Percentiles rank a stretch among this genome's conserved stretches.
Evolutionary conservation across 2,113 vertebrate genomes (phyloP).

Genomic region (Etheostoma spectabile): DNA sequence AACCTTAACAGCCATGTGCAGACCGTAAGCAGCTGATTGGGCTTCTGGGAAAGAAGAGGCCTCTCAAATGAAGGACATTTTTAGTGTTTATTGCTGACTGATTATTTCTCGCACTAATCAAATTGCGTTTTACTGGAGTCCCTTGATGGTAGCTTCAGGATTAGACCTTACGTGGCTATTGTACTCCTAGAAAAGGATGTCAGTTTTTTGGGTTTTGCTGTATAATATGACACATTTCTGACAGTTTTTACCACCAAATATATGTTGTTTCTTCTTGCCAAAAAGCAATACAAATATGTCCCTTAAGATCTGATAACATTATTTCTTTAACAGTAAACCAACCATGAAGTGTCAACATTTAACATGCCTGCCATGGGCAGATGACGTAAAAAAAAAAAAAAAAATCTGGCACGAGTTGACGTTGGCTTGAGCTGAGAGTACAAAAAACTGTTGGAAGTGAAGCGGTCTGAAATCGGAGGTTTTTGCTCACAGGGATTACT

Average conservation of each 20-base stretch:
- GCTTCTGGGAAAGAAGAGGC: neutral
- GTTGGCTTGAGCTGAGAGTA: too few species aligned
- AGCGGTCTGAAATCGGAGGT: too few species aligned
- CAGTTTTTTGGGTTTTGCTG: neutral
- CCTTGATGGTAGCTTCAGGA: neutral
- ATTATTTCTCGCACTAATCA: neutral
- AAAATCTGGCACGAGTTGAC: too few species aligned
- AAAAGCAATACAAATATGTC: neutral
- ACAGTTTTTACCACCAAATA: too few species aligned
- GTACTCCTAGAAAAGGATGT: neutral
- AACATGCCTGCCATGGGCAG: too few species aligned
- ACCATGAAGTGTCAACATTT: neutral
- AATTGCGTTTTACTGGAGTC: slow-evolving; percentile 18
- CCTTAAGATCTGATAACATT: neutral
- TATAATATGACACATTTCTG: neutral
- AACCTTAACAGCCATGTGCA: slow-evolving; percentile 1
- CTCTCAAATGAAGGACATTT: neutral
- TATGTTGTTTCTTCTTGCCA: neutral
- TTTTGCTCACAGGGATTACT: too few species aligned
- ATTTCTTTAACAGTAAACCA: neutral
- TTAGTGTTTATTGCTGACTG: neutral
- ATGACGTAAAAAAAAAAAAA: too few species aligned
- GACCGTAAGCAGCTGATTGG: neutral
- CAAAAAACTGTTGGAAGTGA: too few species aligned
- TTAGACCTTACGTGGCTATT: neutral